Conservation (phyloP, 2,888 invertebrate species). For the Conistra vaccinii region DNA sequence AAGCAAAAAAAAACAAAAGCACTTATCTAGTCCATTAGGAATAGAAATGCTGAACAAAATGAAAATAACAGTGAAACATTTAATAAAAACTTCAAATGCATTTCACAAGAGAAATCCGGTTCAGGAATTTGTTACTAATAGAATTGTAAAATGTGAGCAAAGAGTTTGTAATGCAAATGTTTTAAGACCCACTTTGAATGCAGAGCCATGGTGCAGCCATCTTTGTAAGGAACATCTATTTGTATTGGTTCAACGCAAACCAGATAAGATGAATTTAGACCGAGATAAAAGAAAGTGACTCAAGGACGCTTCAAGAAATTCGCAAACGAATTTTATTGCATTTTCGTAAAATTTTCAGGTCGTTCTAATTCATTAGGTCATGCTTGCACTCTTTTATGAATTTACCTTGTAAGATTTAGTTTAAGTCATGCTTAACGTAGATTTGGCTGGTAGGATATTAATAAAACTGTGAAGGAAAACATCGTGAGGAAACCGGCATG, state of each 20-base stretch:
- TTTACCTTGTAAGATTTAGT: conserved; percentile 3
- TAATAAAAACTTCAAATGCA: conserved; percentile 38
- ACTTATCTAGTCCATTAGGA: conserved; percentile 10
- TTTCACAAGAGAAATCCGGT: conserved; percentile 46
- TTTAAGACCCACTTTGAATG: conserved; percentile 45
- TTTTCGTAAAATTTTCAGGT: conserved; percentile 20
- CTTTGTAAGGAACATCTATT: conserved; percentile 42
- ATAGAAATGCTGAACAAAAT: conserved; percentile 30
- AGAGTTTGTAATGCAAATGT: conserved; percentile 37
- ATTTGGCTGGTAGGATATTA: background rate
- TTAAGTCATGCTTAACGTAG: background rate
- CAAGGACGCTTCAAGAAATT: conserved; percentile 63
- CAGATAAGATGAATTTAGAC: conserved; percentile 63
- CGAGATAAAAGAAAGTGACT: conserved; percentile 67
- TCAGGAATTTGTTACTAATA: conserved; percentile 35
- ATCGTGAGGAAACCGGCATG: no score
- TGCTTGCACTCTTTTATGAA: conserved; percentile 7
- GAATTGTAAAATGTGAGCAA: conserved; percentile 45
- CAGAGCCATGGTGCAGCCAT: conserved; percentile 46
- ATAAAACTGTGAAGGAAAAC: no score
- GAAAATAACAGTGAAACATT: conserved; percentile 29
- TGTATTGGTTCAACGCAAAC: conserved; percentile 55
- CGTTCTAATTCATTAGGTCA: background rate
- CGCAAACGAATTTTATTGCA: conserved; percentile 15
- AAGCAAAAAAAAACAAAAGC: conserved; percentile 38